These are phyloP conservation scores for Agonopterix subpropinquella DNA, from an alignment of 2,888 invertebrate genomes.

Conservation along the genomic window DNA sequence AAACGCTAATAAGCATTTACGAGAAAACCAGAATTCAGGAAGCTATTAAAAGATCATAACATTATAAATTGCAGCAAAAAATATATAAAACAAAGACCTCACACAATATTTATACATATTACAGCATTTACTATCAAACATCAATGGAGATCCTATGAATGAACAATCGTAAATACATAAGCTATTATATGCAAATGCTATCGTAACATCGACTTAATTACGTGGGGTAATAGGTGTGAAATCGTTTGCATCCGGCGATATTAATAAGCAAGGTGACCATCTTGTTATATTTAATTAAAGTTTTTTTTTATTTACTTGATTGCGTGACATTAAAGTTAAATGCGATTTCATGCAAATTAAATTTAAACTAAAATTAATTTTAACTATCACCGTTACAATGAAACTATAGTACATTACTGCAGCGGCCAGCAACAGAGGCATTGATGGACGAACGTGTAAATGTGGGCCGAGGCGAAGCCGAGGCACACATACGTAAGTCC, in stretches of 20 bases:
- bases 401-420: too few relatives aligned
- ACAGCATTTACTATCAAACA: background rate
- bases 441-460: too few relatives aligned
- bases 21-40: too few relatives aligned
- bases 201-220: conserved; percentile 60
- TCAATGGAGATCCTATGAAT: conserved; percentile 40
- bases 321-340: too few relatives aligned
- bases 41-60: too few relatives aligned
- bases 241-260: conserved; percentile 49
- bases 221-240: conserved; percentile 45
- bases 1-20: too few relatives aligned
- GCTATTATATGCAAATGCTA: conserved; percentile 64
- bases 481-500: too few relatives aligned
- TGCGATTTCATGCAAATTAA: too few relatives aligned
- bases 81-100: background rate
- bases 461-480: too few relatives aligned
- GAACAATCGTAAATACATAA: conserved; percentile 25
- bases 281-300: conserved; percentile 7
- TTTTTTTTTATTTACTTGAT: background rate
- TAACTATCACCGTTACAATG: too few relatives aligned
- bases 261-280: conserved; percentile 20
- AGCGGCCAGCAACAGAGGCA: too few relatives aligned
- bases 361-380: too few relatives aligned
- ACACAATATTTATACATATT: background rate
- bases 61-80: background rate